A percentile compares a stretch with the other conserved stretches of the same genome.
Conservation (phyloP, 2,888 invertebrate genomes). For the Achlya flavicornis region DNA sequence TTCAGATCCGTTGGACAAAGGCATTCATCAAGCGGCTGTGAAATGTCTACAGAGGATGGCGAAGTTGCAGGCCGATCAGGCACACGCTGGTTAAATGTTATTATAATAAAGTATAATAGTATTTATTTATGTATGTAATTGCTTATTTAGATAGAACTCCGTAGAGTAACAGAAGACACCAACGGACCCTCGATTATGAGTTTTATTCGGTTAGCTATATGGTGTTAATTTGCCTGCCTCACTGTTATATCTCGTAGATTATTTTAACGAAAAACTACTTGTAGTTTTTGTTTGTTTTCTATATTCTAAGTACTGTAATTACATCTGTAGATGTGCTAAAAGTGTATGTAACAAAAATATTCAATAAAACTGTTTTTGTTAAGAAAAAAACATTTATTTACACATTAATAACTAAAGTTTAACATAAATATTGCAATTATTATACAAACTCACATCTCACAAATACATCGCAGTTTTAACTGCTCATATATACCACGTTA, state of each 20-base stretch:
- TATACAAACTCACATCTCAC: slow-evolving; percentile 30
- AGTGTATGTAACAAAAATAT: slow-evolving; percentile 26
- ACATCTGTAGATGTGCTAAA: not conserved
- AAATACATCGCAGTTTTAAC: slow-evolving; percentile 23
- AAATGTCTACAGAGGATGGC: slow-evolving; percentile 86
- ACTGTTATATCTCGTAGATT: no score
- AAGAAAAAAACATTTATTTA: slow-evolving; percentile 72
- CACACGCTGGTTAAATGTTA: slow-evolving; percentile 54
- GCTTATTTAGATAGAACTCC: not conserved
- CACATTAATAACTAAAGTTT: slow-evolving; percentile 66
- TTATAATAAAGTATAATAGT: not conserved
- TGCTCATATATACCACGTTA: slow-evolving; percentile 25
- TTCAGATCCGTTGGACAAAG: slow-evolving; percentile 89
- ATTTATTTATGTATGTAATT: not conserved
- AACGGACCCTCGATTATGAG: no score
- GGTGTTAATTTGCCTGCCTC: no score
- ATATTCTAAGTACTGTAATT: not conserved
- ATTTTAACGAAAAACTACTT: no score
- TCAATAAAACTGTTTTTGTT: slow-evolving; percentile 35
- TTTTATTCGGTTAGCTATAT: no score
- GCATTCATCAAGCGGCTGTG: slow-evolving; percentile 90
- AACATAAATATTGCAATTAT: slow-evolving; percentile 61
- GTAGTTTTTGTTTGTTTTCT: no score
- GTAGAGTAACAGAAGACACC: no score
- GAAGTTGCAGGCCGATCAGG: slow-evolving; percentile 64